Evolutionary conservation across 92 coral and sea anemone species (phyloP), one percentile per base, ranked within the genome.

Genomic region (Phenganax stokvisi): DNA sequence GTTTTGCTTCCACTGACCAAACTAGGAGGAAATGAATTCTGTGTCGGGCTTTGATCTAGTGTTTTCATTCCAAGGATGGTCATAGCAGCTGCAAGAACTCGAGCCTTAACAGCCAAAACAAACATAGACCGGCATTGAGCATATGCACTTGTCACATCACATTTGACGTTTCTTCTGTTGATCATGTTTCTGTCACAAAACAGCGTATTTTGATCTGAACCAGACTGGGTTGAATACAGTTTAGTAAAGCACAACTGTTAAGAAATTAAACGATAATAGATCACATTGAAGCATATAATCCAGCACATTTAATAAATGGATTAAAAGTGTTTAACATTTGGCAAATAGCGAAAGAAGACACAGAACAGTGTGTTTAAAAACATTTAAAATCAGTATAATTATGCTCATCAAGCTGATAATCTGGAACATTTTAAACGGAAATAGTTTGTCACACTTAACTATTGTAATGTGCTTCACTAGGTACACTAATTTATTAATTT

Each of bases 191-290:
- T n/a, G 70, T 74, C 79, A 74, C 79, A 53, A 10, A 51, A 15
- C 63, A 74, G 31, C 68, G 77, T 80, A 47, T 47, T 7, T 0
- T 65, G 56, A 75, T 80, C 75, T 16, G 79, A 31, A 15, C 67
- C 84, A 37, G 74, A 80, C 52, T n/a, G 6, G 53, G 84, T 51
- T 3, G 84, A 80, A 60, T 80, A 80, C 11, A 28, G 84, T 27
- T 80, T 31, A 10, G 69, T 80, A 30, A 53, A 80, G 15, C 80
- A 76, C 17, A 76, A 13, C 80, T 54, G 72, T 13, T 15, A 56
- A 20, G 63, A 15, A 61, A 61, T 15, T 51, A 79, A 28, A 57
- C 6, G 9, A 20, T 20, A 74, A 74, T 51, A 47, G 17, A 57
- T 74, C 11, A 74, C 16, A 70, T 44, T 12, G 16, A 37, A 70